Conservation (phyloP, 23 tunicate genomes). For the Oikopleura albicans region DNA sequence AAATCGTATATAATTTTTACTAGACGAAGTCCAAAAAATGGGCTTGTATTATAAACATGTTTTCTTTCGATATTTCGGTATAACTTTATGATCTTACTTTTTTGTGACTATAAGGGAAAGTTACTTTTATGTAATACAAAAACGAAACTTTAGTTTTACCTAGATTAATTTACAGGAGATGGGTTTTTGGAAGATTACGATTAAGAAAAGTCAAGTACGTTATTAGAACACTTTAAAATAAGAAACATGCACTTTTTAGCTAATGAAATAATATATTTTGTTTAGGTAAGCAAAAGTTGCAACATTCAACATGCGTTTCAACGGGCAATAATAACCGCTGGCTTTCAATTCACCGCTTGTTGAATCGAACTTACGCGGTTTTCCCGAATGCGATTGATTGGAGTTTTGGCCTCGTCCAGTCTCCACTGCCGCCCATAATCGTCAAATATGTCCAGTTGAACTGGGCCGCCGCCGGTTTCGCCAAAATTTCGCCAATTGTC, state of each 20-base stretch:
- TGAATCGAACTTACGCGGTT: neutral
- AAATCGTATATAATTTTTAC: too few relatives aligned
- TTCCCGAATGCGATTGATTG: neutral
- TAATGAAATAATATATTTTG: neutral
- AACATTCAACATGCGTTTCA: neutral
- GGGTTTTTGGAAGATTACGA: too few relatives aligned
- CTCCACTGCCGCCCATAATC: neutral
- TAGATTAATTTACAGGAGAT: too few relatives aligned
- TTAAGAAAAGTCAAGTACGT: too few relatives aligned
- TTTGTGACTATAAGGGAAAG: too few relatives aligned
- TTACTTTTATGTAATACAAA: too few relatives aligned
- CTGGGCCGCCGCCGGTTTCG: constrained; percentile 15
- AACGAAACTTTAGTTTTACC: too few relatives aligned
- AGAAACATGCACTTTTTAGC: neutral
- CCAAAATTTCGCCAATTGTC: neutral
- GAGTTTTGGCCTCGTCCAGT: neutral
- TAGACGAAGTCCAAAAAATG: too few relatives aligned
- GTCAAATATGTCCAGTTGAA: neutral
- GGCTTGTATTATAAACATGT: too few relatives aligned
- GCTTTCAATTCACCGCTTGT: neutral
- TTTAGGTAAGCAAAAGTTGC: neutral
- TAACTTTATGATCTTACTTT: too few relatives aligned
- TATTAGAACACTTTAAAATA: too few relatives aligned
- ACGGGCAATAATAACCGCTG: neutral
- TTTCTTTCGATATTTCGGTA: too few relatives aligned